phyloP scores from a whole-genome alignment of 2,797 vertebrate genomes.

The Xiphorhynchus erythropygius region DNA sequence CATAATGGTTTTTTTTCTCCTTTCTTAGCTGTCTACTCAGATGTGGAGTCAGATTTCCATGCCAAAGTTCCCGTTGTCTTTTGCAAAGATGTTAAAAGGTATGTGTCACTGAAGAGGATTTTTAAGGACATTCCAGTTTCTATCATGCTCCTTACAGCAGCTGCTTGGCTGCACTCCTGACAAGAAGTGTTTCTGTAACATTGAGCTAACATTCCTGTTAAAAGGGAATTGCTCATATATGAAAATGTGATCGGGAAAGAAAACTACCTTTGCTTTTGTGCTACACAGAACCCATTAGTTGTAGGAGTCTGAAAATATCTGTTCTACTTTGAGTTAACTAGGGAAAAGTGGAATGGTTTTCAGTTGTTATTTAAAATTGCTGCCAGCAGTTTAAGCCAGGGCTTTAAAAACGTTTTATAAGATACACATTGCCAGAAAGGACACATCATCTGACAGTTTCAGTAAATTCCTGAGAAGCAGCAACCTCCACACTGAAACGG shows the following conservation, averaged over 20 bases:
- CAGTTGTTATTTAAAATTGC: background rate
- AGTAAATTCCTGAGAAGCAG: background rate
- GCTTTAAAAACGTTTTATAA: background rate
- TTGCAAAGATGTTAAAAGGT: constrained; percentile 92
- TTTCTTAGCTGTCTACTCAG: constrained; percentile 84
- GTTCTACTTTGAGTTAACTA: background rate
- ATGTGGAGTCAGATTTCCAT: constrained; percentile 98
- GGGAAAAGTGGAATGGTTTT: background rate
- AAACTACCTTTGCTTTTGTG: background rate
- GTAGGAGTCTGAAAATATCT: background rate
- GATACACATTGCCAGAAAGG: background rate
- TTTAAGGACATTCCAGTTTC: background rate
- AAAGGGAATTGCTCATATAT: background rate
- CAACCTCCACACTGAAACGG: background rate
- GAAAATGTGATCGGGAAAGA: background rate
- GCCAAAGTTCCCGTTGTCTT: constrained; percentile 98
- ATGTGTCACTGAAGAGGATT: constrained; percentile 32
- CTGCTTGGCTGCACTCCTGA: background rate
- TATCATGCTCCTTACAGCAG: background rate
- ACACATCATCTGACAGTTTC: background rate
- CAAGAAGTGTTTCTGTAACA: background rate
- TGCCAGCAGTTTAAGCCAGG: background rate
- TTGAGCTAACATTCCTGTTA: background rate
- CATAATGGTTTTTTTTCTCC: background rate
- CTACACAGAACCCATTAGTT: background rate